Base-by-base conservation (phyloP, 2,888 invertebrate genomes). In the Agrenia bidenticulata region DNA sequence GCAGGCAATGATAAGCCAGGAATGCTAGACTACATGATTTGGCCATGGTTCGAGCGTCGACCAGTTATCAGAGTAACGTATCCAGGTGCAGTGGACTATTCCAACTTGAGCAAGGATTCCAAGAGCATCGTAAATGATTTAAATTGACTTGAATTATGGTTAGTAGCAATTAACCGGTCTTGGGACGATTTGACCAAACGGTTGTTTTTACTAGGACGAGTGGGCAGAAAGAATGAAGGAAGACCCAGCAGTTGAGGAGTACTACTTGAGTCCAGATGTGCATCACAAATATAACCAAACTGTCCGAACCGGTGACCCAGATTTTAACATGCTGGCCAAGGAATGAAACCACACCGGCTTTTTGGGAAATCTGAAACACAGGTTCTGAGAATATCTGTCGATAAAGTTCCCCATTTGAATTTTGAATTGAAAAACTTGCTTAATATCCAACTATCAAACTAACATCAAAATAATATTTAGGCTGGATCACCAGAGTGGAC, bases 11-110 rank as follows among this genome's bases (percentile, higher is more conserved):
- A 81, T 62, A 83, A 84, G 63, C 89, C 90, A 1, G 90, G 90
- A 45, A 85, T 89, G 84, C 81, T 91, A 58, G 92, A 92, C 79
- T 88, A 87, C 73, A 89, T 90, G 84, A 86, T 91, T 73, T 92
- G 90, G 90, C 91, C 92, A 1, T 91, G 90, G 88, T 85, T 89
- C 77, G 91, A 92, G 79, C 82, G 88, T 76, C 77, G 68, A 19
- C 63, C 63, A 2, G 64, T 64, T 2, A 61, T 73, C 4, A 56
- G 56, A 24, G 23, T 58, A 1, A 57, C 67, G n/a, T 61, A 66
- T 54, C 72, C 72, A 0, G 59, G 67, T 23, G 9, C n/a, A 9
- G 45, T 49, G 32, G 4, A 61, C 26, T 15, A 51, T 63, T 24
- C 64, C 2, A 41, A 59, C 26, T 56, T 66, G 5, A 21, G 27